Evolutionary conservation across 2,113 vertebrate species (phyloP).

Genomic region (Neolamprologus devosi): DNA sequence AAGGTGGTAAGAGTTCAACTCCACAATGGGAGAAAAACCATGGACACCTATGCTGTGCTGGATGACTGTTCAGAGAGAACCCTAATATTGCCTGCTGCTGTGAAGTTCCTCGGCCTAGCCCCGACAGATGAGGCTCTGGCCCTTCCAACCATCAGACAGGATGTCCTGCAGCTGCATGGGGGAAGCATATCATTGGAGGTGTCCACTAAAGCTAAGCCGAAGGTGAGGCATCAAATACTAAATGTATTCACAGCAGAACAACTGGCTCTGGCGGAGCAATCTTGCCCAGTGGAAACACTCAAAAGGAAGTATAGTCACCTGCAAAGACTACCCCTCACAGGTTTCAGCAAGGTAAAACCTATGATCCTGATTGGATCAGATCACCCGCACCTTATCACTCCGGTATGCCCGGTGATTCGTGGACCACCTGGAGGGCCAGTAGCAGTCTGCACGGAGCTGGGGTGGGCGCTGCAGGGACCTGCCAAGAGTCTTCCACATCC

Average conservation of each 20-base stretch:
- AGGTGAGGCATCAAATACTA: not conserved
- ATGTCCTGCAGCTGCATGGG: not conserved
- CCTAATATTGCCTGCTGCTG: not conserved
- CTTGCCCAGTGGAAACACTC: not conserved
- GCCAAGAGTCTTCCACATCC: not conserved
- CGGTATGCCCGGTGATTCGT: fast-evolving
- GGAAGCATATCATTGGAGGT: not conserved
- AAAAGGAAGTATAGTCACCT: not conserved
- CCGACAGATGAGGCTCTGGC: fast-evolving
- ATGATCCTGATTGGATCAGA: not conserved
- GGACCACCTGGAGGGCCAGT: not conserved
- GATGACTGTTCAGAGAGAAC: not conserved
- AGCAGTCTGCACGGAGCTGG: not conserved
- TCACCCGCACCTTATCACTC: not conserved
- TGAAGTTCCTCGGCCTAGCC: fast-evolving
- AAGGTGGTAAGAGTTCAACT: not conserved
- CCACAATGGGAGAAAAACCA: not conserved
- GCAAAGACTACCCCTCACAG: not conserved
- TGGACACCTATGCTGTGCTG: not conserved
- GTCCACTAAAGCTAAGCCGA: not conserved
- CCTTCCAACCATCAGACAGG: fast-evolving
- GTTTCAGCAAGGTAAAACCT: not conserved
- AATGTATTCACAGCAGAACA: not conserved
- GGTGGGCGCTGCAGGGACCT: fast-evolving
- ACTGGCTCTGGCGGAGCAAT: fast-evolving